Percentiles rank a stretch among this genome's conserved stretches.
Conservation (phyloP, 2,888 invertebrate genomes). For the Germaria angustata region DNA sequence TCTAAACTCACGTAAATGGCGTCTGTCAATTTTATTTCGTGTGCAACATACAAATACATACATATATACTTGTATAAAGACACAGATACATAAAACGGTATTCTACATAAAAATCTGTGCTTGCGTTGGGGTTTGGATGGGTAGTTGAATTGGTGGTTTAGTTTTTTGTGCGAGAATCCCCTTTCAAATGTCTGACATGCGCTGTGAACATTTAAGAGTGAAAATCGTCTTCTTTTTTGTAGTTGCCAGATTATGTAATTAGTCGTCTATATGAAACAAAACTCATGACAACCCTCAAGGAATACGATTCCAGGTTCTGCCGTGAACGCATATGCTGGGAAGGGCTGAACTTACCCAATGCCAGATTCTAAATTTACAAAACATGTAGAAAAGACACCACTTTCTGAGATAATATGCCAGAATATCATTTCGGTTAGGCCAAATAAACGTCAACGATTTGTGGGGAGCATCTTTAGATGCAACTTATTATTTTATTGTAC, state of each 20-base stretch:
- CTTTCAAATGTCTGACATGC: conserved; percentile 53
- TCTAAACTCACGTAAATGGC: conserved; percentile 55
- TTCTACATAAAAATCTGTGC: conserved; percentile 16
- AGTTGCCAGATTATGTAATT: not conserved
- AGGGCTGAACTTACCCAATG: no score
- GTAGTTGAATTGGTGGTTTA: conserved; percentile 48
- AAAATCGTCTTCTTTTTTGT: conserved; percentile 65
- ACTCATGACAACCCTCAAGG: no score
- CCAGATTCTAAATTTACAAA: no score
- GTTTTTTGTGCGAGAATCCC: conserved; percentile 18
- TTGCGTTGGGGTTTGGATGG: conserved; percentile 24
- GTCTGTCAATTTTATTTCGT: conserved; percentile 61
- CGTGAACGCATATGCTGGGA: no score
- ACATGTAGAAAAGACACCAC: no score
- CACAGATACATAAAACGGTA: conserved; percentile 6
- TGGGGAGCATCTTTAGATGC: no score
- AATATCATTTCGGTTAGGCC: no score
- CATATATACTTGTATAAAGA: not conserved
- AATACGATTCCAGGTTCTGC: no score
- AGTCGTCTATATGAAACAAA: not conserved
- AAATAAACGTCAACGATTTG: no score
- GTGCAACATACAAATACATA: conserved; percentile 4
- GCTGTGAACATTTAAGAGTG: conserved; percentile 31
- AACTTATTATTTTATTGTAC: no score
- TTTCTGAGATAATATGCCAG: no score